Evolutionary conservation across 2,888 invertebrate species (phyloP).

Genomic region (Monopis laevigella): DNA sequence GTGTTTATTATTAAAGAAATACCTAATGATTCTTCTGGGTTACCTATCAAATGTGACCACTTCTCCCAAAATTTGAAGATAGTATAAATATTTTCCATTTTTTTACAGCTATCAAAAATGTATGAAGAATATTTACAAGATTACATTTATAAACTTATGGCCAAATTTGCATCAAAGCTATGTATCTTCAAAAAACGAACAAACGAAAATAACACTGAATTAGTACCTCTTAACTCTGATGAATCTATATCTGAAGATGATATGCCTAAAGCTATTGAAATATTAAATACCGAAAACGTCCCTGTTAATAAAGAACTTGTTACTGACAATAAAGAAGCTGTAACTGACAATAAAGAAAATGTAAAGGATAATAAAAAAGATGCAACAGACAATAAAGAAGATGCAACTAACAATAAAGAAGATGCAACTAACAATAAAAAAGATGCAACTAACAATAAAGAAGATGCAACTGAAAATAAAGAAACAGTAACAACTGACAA

Average conservation of each 20-base stretch:
- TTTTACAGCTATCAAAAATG: constrained; percentile 73
- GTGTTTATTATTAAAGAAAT: no score
- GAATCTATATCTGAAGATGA: no score
- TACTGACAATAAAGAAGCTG: not conserved
- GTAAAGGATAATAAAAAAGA: constrained; percentile 22
- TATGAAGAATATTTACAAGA: constrained; percentile 80
- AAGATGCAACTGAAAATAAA: not conserved
- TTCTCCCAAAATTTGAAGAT: not conserved
- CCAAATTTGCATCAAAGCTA: constrained; percentile 41
- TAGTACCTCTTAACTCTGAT: not conserved
- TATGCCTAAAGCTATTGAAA: no score
- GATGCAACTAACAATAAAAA: constrained; percentile 14
- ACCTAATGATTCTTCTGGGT: not conserved
- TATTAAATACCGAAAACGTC: no score
- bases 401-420: constrained; percentile 5
- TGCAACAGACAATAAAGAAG: constrained; percentile 9
- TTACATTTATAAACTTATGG: constrained; percentile 56
- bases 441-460: constrained; percentile 14
- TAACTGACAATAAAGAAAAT: constrained; percentile 13
- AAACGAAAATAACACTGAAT: constrained; percentile 17
- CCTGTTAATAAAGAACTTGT: no score
- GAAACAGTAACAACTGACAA: constrained; percentile 11
- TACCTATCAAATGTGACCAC: not conserved
- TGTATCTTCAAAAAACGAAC: constrained; percentile 33
- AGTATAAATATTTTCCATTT: not conserved